A percentile compares a stretch with the other conserved stretches of the same genome.
Conservation (phyloP, 2,888 invertebrate genomes). For the Noctua comes region DNA sequence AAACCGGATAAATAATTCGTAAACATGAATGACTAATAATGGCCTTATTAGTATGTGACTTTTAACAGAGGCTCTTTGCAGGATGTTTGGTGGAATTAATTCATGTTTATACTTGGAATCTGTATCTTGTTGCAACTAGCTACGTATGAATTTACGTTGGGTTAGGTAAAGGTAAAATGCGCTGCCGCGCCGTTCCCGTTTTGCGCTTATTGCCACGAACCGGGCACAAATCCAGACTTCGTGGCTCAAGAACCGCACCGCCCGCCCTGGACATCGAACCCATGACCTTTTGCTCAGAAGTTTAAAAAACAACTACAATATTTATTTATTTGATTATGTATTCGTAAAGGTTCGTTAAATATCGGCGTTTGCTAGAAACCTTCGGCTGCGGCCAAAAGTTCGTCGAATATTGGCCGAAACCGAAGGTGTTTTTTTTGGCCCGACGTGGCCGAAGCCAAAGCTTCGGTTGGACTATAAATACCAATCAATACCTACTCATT, state of each 20-base stretch:
- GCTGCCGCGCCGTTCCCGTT: not conserved
- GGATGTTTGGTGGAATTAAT: not conserved
- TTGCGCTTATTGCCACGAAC: not conserved
- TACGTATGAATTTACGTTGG: not conserved
- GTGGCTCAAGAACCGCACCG: not conserved
- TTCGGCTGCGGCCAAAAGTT: not conserved
- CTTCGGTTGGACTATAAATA: no score
- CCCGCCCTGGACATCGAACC: not conserved
- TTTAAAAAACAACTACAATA: no score
- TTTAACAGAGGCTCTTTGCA: not conserved
- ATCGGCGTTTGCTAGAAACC: not conserved
- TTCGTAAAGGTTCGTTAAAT: not conserved
- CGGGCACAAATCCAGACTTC: not conserved
- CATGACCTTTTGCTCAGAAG: no score
- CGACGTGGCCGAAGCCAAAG: no score
- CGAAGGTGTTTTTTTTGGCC: no score
- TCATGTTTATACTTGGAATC: not conserved
- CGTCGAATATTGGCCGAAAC: not conserved
- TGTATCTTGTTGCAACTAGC: not conserved
- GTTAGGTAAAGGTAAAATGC: not conserved
- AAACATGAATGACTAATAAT: not conserved
- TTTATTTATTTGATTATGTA: no score
- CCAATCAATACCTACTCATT: no score
- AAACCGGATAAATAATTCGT: slow-evolving; percentile 9
- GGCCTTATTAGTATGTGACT: no score